Base-by-base conservation (phyloP, 2,888 invertebrate genomes). In the Sericinus montela region DNA sequence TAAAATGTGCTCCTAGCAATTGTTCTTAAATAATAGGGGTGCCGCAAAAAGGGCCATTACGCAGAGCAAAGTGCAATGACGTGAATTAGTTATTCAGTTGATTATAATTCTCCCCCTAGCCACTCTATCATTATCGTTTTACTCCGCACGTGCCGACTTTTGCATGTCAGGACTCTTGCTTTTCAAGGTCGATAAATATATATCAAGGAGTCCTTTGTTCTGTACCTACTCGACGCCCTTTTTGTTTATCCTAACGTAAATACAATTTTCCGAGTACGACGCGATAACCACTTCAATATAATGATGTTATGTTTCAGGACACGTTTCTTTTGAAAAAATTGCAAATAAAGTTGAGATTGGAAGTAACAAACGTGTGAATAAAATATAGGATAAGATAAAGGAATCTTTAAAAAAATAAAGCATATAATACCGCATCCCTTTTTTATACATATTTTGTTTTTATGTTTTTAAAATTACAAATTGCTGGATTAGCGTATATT, bases 51-150 rank as follows among this genome's bases (percentile, higher is more conserved):
- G 80, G 72, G 72, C 78, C 69, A 71, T 76, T 77, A 75, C 67
- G 62, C 54, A 62, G 63, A 75, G 69, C 74, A 78, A 80, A 78
- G 77, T 75, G 81, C 80, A 81, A 75, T 81, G 79, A 76, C 78
- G 82, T 80, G 81, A 86, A 88, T 88, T 87, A 86, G 88, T 86
- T 78, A 87, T 88, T 82, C 82, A 81, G 83, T 84, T 83, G 81
- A 80, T 80, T 80, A 80, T 75, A 67, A 72, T 72, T 76, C 86
- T 84, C 85, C 85, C 79, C 65, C 63, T n/a, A 75, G 80, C 80
- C 73, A 85, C 83, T 87, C 81, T 83, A 83, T 85, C 83, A 86
- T 87, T 87, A 86, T 76, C 84, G 73, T 83, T 83, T 81, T 78
- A 75, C 72, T 73, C 62, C 65, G 80, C 88, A 86, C 88, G 88